Evolutionary conservation across 2,113 vertebrate species (phyloP).

Genomic region (Melospiza melodia): DNA sequence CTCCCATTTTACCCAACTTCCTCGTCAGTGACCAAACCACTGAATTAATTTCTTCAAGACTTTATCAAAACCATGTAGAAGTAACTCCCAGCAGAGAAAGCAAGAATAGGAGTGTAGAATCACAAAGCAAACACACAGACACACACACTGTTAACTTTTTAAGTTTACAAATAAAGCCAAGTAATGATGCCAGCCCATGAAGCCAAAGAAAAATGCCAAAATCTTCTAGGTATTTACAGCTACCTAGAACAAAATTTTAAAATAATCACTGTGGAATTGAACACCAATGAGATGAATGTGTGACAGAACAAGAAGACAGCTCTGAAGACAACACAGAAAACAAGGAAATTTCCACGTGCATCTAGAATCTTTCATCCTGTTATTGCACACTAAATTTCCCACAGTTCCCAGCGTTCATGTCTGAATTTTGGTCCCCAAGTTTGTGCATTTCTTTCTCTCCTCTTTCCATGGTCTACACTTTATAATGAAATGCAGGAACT

Average conservation of each 20-base stretch:
- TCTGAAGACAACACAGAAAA: neutral
- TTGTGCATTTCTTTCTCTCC: neutral
- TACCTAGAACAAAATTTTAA: neutral
- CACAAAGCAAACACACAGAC: neutral
- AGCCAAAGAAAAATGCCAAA: neutral
- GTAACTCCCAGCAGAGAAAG: neutral
- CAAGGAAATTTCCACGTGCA: neutral
- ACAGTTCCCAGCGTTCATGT: neutral
- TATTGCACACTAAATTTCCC: neutral
- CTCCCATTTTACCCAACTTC: neutral
- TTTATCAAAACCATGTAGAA: neutral
- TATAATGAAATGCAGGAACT: neutral
- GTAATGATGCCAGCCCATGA: neutral
- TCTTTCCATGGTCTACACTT: neutral
- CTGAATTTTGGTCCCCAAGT: neutral
- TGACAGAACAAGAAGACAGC: neutral
- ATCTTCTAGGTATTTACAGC: neutral
- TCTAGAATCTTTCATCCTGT: neutral
- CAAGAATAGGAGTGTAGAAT: neutral
- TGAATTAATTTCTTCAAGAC: neutral
- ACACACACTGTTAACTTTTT: neutral
- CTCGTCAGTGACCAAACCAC: neutral
- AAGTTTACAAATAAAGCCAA: neutral
- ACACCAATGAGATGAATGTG: neutral
- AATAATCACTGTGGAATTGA: neutral